Evolutionary conservation across 2,113 vertebrate species (phyloP).

Genomic region (Oryzias celebensis): DNA sequence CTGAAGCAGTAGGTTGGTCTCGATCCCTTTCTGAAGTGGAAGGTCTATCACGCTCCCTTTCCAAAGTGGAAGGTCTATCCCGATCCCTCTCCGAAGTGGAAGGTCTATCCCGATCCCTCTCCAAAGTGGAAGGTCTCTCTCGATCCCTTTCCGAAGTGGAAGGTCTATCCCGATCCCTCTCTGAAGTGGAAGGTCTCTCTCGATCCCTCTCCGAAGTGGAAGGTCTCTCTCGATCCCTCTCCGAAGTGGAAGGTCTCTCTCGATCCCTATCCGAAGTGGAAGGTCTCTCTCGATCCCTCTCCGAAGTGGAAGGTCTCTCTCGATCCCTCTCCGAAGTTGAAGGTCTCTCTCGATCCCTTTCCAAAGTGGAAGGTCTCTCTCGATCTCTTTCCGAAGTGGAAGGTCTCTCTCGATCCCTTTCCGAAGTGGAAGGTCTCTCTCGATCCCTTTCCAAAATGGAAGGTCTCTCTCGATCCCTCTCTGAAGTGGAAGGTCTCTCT

Average conservation of each 20-base stretch:
- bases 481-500: too few relatives aligned
- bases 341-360: constrained; percentile 15
- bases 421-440: constrained; percentile 34
- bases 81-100: constrained; percentile 42
- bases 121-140: constrained; percentile 31
- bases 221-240: too few relatives aligned
- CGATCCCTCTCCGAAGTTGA: too few relatives aligned
- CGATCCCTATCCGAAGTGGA: too few relatives aligned
- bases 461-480: too few relatives aligned
- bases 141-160: not conserved
- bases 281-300: too few relatives aligned
- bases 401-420: constrained; percentile 46
- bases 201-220: too few relatives aligned
- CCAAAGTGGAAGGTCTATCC: constrained; percentile 32
- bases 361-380: constrained; percentile 38
- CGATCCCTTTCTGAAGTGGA: constrained; percentile 44
- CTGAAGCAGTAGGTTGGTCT: constrained; percentile 47
- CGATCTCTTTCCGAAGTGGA: constrained; percentile 44
- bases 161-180: too few relatives aligned
- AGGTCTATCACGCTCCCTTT: constrained; percentile 44
- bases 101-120: constrained; percentile 46
- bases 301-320: too few relatives aligned
- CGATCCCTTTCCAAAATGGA: not conserved
- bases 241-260: too few relatives aligned
- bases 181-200: too few relatives aligned